Evolutionary conservation across 2,113 vertebrate genomes (phyloP), one percentile per base, ranked within the genome.

Genomic region (Sarotherodon lohbergeri): DNA sequence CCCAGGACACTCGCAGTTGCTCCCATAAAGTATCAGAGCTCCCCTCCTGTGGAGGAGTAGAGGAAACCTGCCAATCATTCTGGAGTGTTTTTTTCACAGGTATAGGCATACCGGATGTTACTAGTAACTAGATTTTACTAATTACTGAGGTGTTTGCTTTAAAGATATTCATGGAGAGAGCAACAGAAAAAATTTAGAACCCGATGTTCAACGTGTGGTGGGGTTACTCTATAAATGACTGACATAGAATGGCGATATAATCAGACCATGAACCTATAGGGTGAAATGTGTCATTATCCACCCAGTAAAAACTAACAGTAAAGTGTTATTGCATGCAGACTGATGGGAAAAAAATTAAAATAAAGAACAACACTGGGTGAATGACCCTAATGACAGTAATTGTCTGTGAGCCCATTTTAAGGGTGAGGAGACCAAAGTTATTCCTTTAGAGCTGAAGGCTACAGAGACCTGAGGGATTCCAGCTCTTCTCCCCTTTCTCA

Each of bases 341-440:
- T 71, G 66, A 85, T 4, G 41, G 52, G 27, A 59, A 48, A 78
- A 78, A 83, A 73, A 76, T 57, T 68, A 29, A 88, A 84, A 86
- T 63, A 14, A 88, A 55, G 56, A 81, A 90, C 87, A 86, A 91
- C 85, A 79, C 82, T 52, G 87, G 41, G 71, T 84, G 89, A 94
- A 94, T 86, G 90, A 91, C 84, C 85, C 57, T 95, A 95, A 96
- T 94, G 86, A 95, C 90, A 89, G 91, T 95, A 92, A 95, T 93
- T 90, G 78, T 88, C 80, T 89, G 90, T 87, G 81, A 81, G 83
- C 90, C 55, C 85, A 61, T 94, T 94, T 95, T 90, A 95, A 90
- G 86, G 92, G 73, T 78, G 59, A 90, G 32, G 68, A 89, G 68
- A 82, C 85, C 68, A 68, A 61, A 56, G 82, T 80, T 89, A 86